phyloP scores from a whole-genome alignment of 2,888 invertebrate genomes.

The Flexamia atlantica region DNA sequence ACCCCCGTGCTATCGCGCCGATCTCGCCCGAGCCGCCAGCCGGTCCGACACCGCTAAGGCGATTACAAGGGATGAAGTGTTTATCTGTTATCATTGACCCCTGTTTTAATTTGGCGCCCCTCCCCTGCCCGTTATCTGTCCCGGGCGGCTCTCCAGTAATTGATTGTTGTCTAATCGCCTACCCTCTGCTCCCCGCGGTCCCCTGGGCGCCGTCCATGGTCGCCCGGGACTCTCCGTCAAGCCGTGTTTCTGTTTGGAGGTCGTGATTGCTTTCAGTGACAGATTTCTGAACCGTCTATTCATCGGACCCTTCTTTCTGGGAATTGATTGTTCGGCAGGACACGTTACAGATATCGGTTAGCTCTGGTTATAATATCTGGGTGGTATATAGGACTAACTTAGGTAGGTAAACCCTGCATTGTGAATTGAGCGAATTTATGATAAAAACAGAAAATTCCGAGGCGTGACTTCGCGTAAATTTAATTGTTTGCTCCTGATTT shows the following conservation, averaged over 20 bases:
- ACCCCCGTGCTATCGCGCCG: neutral
- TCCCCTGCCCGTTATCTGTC: slow-evolving; percentile 30
- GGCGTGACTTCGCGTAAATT: too few species aligned
- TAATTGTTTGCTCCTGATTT: too few species aligned
- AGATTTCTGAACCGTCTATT: neutral
- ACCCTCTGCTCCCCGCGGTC: neutral
- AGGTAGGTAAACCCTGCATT: too few species aligned
- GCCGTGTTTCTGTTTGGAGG: neutral
- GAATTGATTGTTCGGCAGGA: neutral
- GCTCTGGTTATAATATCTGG: too few species aligned
- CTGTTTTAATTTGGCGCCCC: slow-evolving; percentile 48
- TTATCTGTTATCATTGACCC: slow-evolving; percentile 57
- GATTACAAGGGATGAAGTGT: slow-evolving; percentile 49
- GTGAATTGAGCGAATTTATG: too few species aligned
- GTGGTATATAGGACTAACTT: too few species aligned
- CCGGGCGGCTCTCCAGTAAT: slow-evolving; percentile 30
- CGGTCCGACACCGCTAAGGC: slow-evolving; percentile 26
- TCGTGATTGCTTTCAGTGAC: slow-evolving; percentile 34
- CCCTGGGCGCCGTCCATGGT: slow-evolving; percentile 10
- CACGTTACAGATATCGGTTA: neutral
- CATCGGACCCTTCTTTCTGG: slow-evolving; percentile 19
- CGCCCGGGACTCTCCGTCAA: neutral
- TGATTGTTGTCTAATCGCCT: slow-evolving; percentile 54
- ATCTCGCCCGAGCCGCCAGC: neutral
- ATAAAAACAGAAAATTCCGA: too few species aligned